These are phyloP conservation scores for Venturia canescens DNA, from an alignment of 1,140 invertebrate genomes.

Conservation along the genomic window DNA sequence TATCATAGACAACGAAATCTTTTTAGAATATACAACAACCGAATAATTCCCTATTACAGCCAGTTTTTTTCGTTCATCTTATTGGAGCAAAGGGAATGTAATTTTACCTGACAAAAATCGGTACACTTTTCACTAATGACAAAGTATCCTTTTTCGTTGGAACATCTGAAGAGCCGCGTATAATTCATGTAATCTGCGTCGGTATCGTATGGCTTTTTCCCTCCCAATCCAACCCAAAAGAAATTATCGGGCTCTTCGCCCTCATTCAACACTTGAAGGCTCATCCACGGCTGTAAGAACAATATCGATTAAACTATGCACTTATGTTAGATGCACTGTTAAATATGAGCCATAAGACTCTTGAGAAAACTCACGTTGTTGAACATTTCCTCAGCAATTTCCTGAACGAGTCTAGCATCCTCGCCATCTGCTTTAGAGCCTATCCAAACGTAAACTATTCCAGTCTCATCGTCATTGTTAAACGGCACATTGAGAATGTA, in stretches of 20 bases:
- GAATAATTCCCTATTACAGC: too few relatives aligned
- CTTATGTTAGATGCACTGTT: too few relatives aligned
- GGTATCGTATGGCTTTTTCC: conserved; percentile 93
- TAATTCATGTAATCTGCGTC: conserved; percentile 96
- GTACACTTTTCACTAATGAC: conserved; percentile 99
- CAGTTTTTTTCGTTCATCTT: too few relatives aligned
- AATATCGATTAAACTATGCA: conserved; percentile 11
- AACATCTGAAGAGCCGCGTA: conserved; percentile 97
- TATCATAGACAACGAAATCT: too few relatives aligned
- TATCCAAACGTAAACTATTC: conserved; percentile 99
- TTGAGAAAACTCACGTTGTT: conserved; percentile 80
- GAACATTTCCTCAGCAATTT: conserved; percentile 96
- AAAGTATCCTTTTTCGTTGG: conserved; percentile 99
- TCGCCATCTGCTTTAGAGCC: conserved; percentile 93
- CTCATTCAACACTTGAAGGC: conserved; percentile 93
- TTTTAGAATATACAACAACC: too few relatives aligned
- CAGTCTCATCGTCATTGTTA: conserved; percentile 91
- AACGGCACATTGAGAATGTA: conserved; percentile 98
- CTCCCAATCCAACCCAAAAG: conserved; percentile 97
- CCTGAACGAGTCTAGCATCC: conserved; percentile 92
- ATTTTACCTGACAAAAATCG: conserved; percentile 97
- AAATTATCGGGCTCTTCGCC: conserved; percentile 99
- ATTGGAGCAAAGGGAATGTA: too few relatives aligned
- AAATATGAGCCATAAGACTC: background rate
- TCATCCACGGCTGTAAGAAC: conserved; percentile 84